phyloP scores from a whole-genome alignment of 2,113 vertebrate genomes.

The Caracal caracal region DNA sequence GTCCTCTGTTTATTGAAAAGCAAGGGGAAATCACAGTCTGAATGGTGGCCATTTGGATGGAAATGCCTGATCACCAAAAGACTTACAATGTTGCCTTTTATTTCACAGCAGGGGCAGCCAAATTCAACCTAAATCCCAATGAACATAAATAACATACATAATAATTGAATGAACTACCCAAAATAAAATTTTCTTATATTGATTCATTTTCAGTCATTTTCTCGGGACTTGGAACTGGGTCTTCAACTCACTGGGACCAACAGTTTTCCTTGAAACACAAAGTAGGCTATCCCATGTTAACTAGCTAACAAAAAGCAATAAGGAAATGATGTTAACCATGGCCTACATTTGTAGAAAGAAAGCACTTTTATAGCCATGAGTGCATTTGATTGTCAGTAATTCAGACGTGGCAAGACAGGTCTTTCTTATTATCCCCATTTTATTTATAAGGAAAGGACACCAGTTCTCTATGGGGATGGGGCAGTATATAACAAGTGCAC shows the following conservation, averaged over 20 bases:
- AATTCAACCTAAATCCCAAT: not conserved
- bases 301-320: not conserved
- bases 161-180: not conserved
- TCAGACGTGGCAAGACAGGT: not conserved
- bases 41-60: not conserved
- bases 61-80: not conserved
- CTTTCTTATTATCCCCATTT: not conserved
- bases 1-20: conserved; percentile 26
- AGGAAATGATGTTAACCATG: not conserved
- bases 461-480: not conserved
- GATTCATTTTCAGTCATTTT: conserved; percentile 10
- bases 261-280: not conserved
- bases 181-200: not conserved
- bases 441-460: not conserved
- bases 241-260: not conserved
- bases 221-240: not conserved
- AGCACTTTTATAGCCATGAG: not conserved
- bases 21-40: conserved; percentile 40
- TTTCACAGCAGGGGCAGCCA: not conserved
- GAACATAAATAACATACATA: not conserved
- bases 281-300: not conserved
- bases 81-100: not conserved
- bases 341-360: not conserved
- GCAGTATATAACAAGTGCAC: not conserved
- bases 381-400: not conserved